Evolutionary conservation across 2,797 vertebrate genomes (phyloP), one percentile per base, ranked within the genome.

Genomic region (Thunnus albacares): DNA sequence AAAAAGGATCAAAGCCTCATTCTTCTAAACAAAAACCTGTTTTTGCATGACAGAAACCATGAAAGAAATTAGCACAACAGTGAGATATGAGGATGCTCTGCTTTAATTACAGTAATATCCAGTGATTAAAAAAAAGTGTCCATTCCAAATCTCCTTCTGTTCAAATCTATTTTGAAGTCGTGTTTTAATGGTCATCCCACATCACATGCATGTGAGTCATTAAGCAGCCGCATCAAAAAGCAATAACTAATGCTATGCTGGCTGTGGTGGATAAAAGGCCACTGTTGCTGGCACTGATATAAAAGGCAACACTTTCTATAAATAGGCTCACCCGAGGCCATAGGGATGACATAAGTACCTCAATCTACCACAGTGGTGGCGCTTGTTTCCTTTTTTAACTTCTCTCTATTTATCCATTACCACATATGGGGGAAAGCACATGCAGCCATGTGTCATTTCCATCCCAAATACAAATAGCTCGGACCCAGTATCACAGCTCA

Each of bases 231-330:
- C 84, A 89, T 87, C 90, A 88, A 84, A 81, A 86, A 80, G 82
- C 68, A 64, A 30, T 60, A 80, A 80, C 71, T 82, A 83, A 85
- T 71, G 70, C 89, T 68, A 49, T 22, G 33, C 76, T 79, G 80
- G 87, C 85, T 84, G 80, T 55, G 71, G 73, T 68, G 70, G 65
- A 84, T 82, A 82, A 86, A 91, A 88, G 89, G 79, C 75, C 81
- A 77, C 90, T 87, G 87, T 91, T 90, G 85, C 87, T 89, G 81
- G 83, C 88, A 26, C 12, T 73, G 90, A 85, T 91, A 91, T 90
- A 92, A 94, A 94, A 92, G 87, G 90, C 85, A 87, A 80, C 86
- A 80, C 68, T 53, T 63, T 61, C 92, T 94, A 94, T 93, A 88
- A 94, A 94, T 95, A 95, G 91, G 2, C 67, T 84, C 47, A 71